Evolutionary conservation across 2,797 vertebrate species (phyloP).

Genomic region (Danio jaintianensis): DNA sequence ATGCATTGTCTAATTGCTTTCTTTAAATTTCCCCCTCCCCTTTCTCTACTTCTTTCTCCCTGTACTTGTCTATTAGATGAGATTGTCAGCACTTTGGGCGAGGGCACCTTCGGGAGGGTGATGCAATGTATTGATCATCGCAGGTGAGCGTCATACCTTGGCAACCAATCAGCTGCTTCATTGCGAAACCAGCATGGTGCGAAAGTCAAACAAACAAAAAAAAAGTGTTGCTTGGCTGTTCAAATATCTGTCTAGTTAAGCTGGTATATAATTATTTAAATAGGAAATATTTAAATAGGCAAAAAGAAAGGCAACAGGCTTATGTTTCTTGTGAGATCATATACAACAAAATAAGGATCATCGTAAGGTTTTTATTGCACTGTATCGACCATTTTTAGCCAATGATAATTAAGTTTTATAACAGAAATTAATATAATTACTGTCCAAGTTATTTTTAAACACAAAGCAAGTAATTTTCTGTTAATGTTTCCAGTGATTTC

Average conservation of each 20-base stretch:
- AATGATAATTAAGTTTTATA: not conserved
- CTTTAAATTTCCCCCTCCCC: conserved; percentile 50
- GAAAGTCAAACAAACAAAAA: not conserved
- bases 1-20: conserved; percentile 70
- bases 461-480: not conserved
- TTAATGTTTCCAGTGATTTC: too few relatives aligned
- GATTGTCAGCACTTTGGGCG: conserved; percentile 94
- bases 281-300: too few relatives aligned
- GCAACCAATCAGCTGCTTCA: conserved; percentile 11
- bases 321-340: not conserved
- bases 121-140: conserved; percentile 96
- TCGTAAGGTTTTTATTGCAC: not conserved
- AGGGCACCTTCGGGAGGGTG: conserved; percentile 97
- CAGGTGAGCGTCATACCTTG: conserved; percentile 80
- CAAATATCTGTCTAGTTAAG: not conserved
- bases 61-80: conserved; percentile 88
- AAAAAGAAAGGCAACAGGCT: not conserved
- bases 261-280: too few relatives aligned
- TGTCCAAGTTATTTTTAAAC: not conserved
- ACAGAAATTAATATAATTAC: not conserved
- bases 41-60: conserved; percentile 63
- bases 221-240: not conserved
- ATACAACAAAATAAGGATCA: not conserved
- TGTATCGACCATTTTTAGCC: not conserved
- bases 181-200: not conserved